A percentile compares a stretch with the other conserved stretches of the same genome.
Evolutionary conservation across 2,113 vertebrate genomes (phyloP).

Genomic region (Hydropotes inermis): DNA sequence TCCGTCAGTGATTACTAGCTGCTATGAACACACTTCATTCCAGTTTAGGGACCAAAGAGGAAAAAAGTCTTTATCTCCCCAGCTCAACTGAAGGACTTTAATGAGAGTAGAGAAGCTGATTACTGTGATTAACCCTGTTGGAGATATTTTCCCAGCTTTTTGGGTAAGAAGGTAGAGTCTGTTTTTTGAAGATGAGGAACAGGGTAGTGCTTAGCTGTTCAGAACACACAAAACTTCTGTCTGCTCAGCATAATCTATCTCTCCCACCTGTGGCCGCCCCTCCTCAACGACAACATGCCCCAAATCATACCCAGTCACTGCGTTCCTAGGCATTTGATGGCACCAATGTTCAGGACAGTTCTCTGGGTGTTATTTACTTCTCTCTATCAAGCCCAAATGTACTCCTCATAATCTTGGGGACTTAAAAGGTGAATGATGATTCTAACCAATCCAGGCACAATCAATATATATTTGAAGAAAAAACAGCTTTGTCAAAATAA

Average conservation of each 20-base stretch:
- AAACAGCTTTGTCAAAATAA: constrained; percentile 34
- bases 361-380: constrained; percentile 5
- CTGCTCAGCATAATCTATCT: neutral
- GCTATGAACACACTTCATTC: neutral
- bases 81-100: neutral
- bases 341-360: neutral
- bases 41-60: neutral
- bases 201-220: neutral
- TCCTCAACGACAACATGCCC: rapidly evolving
- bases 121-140: neutral
- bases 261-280: neutral
- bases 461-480: constrained; percentile 47
- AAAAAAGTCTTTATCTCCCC: neutral
- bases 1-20: neutral
- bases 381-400: neutral
- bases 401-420: neutral
- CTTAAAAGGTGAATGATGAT: constrained; percentile 21
- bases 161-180: neutral
- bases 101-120: neutral
- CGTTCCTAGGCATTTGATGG: neutral
- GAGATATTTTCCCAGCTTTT: neutral
- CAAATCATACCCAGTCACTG: neutral
- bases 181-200: neutral
- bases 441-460: constrained; percentile 5
- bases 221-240: neutral